Evolutionary conservation across 2,113 vertebrate genomes (phyloP).

Genomic region (Mola mola): DNA sequence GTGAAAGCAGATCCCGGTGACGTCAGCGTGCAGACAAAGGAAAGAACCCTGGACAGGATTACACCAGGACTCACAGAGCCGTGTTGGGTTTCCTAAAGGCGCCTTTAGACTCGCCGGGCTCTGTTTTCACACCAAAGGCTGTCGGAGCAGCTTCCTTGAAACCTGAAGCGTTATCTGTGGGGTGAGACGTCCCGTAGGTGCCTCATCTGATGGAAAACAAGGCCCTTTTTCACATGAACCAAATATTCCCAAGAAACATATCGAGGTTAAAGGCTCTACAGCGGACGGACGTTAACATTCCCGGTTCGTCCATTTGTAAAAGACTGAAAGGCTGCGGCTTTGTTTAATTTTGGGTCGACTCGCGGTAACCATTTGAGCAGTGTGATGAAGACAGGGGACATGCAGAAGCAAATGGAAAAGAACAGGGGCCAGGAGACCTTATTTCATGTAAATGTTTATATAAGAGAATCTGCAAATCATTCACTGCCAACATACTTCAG

Average conservation of each 20-base stretch:
- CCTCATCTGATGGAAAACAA: background rate
- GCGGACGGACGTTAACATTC: background rate
- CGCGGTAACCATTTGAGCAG: too few relatives aligned
- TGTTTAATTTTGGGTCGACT: too few relatives aligned
- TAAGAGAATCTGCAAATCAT: too few relatives aligned
- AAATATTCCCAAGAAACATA: background rate
- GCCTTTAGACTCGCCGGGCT: slow-evolving; percentile 19
- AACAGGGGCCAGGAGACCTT: too few relatives aligned
- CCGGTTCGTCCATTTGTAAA: background rate
- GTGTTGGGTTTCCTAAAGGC: slow-evolving; percentile 23
- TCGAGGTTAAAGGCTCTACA: too few relatives aligned
- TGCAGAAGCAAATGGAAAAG: too few relatives aligned
- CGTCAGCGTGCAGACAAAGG: slow-evolving; percentile 28
- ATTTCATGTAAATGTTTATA: too few relatives aligned
- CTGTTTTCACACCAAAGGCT: slow-evolving; percentile 5
- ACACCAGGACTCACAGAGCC: slow-evolving; percentile 7
- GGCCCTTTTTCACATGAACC: background rate
- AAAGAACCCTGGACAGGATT: slow-evolving; percentile 45
- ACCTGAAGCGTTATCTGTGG: background rate
- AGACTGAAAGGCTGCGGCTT: background rate
- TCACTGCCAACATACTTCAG: too few relatives aligned
- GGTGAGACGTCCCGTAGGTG: background rate
- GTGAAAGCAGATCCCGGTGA: slow-evolving; percentile 52
- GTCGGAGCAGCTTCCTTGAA: background rate
- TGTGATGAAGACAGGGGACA: too few relatives aligned